A percentile compares a stretch with the other conserved stretches of the same genome.
phyloP scores from a whole-genome alignment of 2,888 invertebrate genomes.

The Stenchaetothrips biformis region DNA sequence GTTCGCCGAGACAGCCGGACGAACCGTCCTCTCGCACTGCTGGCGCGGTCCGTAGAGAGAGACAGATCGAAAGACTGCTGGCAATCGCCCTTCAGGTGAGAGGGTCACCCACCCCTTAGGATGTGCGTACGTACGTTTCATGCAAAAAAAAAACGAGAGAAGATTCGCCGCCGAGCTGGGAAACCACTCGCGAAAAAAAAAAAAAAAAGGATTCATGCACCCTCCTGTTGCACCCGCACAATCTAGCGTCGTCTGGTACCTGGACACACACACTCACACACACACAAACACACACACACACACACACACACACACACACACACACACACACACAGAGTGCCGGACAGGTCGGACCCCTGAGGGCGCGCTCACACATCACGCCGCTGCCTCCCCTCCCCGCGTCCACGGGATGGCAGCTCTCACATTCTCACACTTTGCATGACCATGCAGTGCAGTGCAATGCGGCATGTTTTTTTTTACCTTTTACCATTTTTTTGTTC shows the following conservation, averaged over 20 bases:
- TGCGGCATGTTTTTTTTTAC: not conserved
- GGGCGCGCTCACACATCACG: not conserved
- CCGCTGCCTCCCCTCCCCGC: not conserved
- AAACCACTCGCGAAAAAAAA: not conserved
- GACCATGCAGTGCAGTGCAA: not conserved
- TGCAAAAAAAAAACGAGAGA: not conserved
- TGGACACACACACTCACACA: not conserved
- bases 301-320: not conserved
- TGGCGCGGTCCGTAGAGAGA: too few species aligned
- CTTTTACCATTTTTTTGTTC: too few species aligned
- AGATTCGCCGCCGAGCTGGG: too few species aligned
- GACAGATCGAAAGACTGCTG: too few species aligned
- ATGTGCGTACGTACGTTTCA: not conserved
- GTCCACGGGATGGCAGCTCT: not conserved
- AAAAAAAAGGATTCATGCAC: not conserved
- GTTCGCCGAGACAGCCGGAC: not conserved
- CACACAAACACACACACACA: too few species aligned
- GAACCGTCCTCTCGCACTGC: not conserved
- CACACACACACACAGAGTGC: not conserved
- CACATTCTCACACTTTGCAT: slow-evolving; percentile 19
- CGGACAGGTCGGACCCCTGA: not conserved
- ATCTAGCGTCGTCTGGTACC: not conserved
- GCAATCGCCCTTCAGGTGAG: too few species aligned
- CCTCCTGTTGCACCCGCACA: too few species aligned
- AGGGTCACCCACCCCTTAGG: too few species aligned